phyloP scores from a whole-genome alignment of 92 coral and sea anemone species.

The Actinostola sp. region DNA sequence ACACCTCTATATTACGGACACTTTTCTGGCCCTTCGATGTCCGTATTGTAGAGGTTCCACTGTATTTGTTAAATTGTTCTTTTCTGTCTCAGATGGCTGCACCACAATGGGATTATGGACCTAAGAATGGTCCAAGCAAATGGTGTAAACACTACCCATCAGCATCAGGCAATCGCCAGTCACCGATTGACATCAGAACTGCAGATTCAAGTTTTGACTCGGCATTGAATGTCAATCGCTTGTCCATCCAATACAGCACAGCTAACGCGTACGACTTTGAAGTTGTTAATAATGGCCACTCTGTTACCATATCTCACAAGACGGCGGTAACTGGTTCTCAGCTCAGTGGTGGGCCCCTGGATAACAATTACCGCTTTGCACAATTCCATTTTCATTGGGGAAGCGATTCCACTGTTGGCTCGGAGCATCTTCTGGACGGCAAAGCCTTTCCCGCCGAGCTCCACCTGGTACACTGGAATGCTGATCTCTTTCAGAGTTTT shows the following conservation, averaged over 20 bases:
- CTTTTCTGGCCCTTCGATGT: no score
- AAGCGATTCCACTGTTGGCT: constrained; percentile 44
- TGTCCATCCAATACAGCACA: constrained; percentile 28
- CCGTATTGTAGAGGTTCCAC: neutral
- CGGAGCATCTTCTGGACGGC: constrained; percentile 80
- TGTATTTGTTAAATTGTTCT: constrained; percentile 1
- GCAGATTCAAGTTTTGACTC: constrained; percentile 56
- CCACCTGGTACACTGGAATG: constrained; percentile 93
- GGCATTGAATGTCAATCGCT: constrained; percentile 43
- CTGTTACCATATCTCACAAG: constrained; percentile 41
- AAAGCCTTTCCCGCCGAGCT: constrained; percentile 84
- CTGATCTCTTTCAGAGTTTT: constrained; percentile 52
- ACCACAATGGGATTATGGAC: constrained; percentile 46
- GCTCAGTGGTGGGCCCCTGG: constrained; percentile 67
- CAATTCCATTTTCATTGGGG: constrained; percentile 93
- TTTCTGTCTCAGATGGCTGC: constrained; percentile 11
- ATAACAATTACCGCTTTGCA: constrained; percentile 63
- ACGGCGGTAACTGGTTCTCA: constrained; percentile 25
- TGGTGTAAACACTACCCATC: constrained; percentile 68
- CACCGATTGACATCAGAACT: constrained; percentile 81
- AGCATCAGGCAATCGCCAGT: constrained; percentile 70
- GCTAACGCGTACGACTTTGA: constrained; percentile 40
- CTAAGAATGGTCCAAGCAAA: constrained; percentile 67
- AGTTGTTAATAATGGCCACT: constrained; percentile 49
- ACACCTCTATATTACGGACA: no score